Base-by-base conservation (phyloP, 2,113 vertebrate genomes). In the Zosterops lateralis region DNA sequence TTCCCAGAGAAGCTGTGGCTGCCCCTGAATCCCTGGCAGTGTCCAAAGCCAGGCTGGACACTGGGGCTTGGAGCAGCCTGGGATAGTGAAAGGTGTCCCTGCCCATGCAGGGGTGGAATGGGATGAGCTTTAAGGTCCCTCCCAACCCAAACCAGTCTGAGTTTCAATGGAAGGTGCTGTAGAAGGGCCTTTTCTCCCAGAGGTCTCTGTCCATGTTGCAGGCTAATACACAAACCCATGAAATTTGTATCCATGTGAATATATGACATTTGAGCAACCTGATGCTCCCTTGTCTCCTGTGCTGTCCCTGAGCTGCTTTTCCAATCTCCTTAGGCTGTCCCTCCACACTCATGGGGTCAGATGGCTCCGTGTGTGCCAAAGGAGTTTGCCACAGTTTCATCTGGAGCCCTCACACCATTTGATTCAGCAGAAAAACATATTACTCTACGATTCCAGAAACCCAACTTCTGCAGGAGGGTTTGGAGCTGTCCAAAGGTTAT, bases 1-100 rank as follows among this genome's bases (percentile, higher is more conserved):
- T 79, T 6, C 31, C 42, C 66, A 42, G 5, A 34, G 66, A 0
- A 36, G 48, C 42, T 79, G 58, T 6, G 74, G 40, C 74, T 87
- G 48, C 14, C 11, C 42, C 57, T 64, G 71, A 21, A 56, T 48
- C 50, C 66, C 34, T 73, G 76, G 50, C 0, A 73, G 18, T 66
- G 9, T 0, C 58, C 58, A 6, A 72, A 21, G 31, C 21, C 17
- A 44, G 20, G 28, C 0, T 68, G 53, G 56, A 19, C 1, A 2
- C 22, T 22, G n/a, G n/a, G n/a, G 40, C 18, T 78, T 7, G 65
- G 57, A 64, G 42, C 57, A 64, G 0, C 21, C 58, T 65, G 85
- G 58, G 9, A 1, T 0, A 10, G 26, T 44, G 21, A 36, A 0
- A 65, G 7, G 5, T 50, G 21, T 65, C 50, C 50, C 50, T 56